A percentile compares a stretch with the other conserved stretches of the same genome.
phyloP scores from a whole-genome alignment of 2,797 vertebrate genomes.

The Galago senegalensis region DNA sequence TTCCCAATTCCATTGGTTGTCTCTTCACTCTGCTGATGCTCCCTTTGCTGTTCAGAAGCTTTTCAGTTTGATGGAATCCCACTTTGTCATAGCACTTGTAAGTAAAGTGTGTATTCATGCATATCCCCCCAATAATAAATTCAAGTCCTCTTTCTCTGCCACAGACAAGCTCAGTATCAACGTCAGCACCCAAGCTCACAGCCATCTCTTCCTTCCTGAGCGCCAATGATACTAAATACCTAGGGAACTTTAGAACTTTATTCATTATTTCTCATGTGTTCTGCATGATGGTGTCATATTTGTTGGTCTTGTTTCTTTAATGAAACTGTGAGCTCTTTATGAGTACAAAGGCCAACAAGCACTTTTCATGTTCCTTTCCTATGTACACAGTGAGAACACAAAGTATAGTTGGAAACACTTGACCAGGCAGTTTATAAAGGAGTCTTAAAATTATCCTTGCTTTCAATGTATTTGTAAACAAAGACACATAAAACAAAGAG shows the following conservation, averaged over 20 bases:
- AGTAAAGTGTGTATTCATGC: neutral
- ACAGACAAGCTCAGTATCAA: neutral
- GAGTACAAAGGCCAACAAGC: neutral
- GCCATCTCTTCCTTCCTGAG: neutral
- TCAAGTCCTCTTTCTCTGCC: neutral
- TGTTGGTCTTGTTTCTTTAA: neutral
- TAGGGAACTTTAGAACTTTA: neutral
- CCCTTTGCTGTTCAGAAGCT: neutral
- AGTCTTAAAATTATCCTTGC: neutral
- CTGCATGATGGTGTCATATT: neutral
- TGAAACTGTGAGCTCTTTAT: neutral
- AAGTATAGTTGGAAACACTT: neutral
- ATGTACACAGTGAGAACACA: neutral
- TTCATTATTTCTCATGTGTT: slow-evolving; percentile 17
- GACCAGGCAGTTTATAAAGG: neutral
- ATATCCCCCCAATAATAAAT: neutral
- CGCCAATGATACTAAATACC: neutral
- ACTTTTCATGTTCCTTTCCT: neutral
- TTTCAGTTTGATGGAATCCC: neutral
- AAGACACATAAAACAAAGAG: slow-evolving; percentile 22
- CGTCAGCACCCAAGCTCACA: neutral
- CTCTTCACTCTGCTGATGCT: neutral
- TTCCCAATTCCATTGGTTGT: neutral
- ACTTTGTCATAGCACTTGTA: slow-evolving; percentile 4
- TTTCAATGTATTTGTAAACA: neutral